Evolutionary conservation across 1,140 invertebrate species (phyloP), one percentile per base, ranked within the genome.

Genomic region (Drosophila arawakana): DNA sequence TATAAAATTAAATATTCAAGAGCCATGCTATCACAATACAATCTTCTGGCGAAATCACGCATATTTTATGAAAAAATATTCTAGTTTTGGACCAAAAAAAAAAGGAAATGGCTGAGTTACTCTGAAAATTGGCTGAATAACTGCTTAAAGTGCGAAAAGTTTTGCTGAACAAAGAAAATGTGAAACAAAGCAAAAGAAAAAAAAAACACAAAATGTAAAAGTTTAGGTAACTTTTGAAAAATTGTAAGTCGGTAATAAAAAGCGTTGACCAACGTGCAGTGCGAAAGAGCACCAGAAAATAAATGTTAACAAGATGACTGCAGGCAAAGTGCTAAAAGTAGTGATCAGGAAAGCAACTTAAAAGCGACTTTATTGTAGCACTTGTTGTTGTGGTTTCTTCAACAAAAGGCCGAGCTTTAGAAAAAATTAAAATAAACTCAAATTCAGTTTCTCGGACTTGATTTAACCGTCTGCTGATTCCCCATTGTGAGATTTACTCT

Each of bases 221-320:
- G 62, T 81, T 72, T 47, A 69, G 66, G 59, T 39, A 86, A 85
- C 78, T 85, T 86, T 78, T 85, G n/a, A 59, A 30, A 78, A 80
- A 68, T 77, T 49, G 67, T 66, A 73, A 84, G 62, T 78, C 73
- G 44, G 65, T 39, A 54, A 55, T 57, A 60, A 63, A 81, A 62
- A 55, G 25, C 69, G 70, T 65, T 81, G 78, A 21, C 63, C 61
- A 18, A 11, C 30, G 49, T 55, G 58, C 18, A 39, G 62, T 18
- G 47, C 59, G 25, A 50, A 74, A 67, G 43, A 52, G 44, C 50
- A 34, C 7, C 43, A 55, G 78, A 74, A 79, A 88, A 78, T 81
- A 89, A 89, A 84, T 89, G 84, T 89, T 89, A 89, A 88, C 80
- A 88, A 89, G 80, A 68, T 75, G 77, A 81, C 76, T 57, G 34